phyloP scores from a whole-genome alignment of 2,797 vertebrate species.

The Parauchenoglanis ngamensis region DNA sequence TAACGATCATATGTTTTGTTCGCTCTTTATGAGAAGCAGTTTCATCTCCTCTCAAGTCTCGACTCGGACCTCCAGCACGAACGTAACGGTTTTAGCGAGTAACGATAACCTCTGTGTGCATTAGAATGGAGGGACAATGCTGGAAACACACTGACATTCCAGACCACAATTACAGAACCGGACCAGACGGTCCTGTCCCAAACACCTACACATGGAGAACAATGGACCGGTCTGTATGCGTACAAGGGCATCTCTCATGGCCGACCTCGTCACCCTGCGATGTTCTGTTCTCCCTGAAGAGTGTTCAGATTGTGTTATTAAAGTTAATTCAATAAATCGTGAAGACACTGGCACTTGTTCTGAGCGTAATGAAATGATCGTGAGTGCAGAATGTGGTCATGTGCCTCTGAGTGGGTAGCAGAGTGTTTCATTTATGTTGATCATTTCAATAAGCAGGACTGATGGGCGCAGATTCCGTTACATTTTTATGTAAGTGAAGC shows the following conservation, averaged over 20 bases:
- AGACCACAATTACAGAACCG: slow-evolving; percentile 73
- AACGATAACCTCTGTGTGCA: slow-evolving; percentile 69
- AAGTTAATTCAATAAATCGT: slow-evolving; percentile 74
- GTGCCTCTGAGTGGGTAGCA: slow-evolving; percentile 32
- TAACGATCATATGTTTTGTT: neutral
- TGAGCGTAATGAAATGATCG: slow-evolving; percentile 61
- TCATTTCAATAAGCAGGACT: neutral
- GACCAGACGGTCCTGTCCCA: slow-evolving; percentile 73
- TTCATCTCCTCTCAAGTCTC: neutral
- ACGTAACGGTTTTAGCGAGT: slow-evolving; percentile 64
- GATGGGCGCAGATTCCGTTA: neutral
- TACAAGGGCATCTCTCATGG: slow-evolving; percentile 72
- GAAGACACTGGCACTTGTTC: slow-evolving; percentile 66
- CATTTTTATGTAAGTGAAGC: neutral
- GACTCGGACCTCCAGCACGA: slow-evolving; percentile 40
- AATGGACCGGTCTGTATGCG: slow-evolving; percentile 72
- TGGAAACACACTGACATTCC: slow-evolving; percentile 77
- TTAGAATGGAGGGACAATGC: slow-evolving; percentile 70
- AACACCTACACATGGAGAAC: slow-evolving; percentile 77
- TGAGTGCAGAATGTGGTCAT: slow-evolving; percentile 33
- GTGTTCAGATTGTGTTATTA: slow-evolving; percentile 72
- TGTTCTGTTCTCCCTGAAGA: slow-evolving; percentile 60
- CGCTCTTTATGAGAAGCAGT: neutral
- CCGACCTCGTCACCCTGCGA: slow-evolving; percentile 62
- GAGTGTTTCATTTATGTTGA: neutral